Conservation (phyloP, 1,140 invertebrate species). For the fruit fly (Drosophila melanogaster) region DNA sequence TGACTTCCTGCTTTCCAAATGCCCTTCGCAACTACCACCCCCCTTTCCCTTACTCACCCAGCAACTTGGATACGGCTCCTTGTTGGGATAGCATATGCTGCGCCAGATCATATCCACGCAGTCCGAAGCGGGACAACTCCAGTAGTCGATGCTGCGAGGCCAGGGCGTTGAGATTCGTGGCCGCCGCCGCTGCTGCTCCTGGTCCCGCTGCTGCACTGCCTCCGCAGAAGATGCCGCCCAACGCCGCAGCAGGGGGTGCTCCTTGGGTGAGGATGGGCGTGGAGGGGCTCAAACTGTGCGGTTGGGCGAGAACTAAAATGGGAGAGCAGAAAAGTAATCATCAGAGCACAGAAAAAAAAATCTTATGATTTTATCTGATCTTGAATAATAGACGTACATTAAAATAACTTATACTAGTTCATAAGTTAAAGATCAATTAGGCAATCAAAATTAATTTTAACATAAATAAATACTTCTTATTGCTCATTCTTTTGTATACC, state of each 20-base stretch:
- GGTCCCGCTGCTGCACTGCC: constrained; percentile 82
- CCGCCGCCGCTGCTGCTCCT: constrained; percentile 82
- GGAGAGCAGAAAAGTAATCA: neutral
- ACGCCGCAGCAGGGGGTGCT: constrained; percentile 84
- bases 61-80: constrained; percentile 95
- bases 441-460: too few species aligned
- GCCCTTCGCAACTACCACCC: too few species aligned
- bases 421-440: too few species aligned
- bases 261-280: constrained; percentile 85
- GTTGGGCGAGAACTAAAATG: constrained; percentile 61
- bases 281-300: constrained; percentile 56
- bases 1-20: too few species aligned
- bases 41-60: constrained; percentile 88
- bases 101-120: constrained; percentile 94
- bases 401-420: too few species aligned
- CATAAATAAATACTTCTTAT: too few species aligned
- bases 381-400: too few species aligned
- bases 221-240: constrained; percentile 59
- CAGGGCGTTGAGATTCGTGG: constrained; percentile 88
- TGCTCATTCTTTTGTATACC: neutral
- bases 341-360: constrained; percentile 8
- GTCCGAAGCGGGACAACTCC: constrained; percentile 92
- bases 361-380: neutral
- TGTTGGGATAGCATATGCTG: constrained; percentile 95
- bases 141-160: constrained; percentile 91